Percentiles rank a stretch among this genome's conserved stretches.
These are phyloP conservation scores for Syrphus vitripennis DNA, from an alignment of 2,888 invertebrate genomes.

Conservation along the genomic window DNA sequence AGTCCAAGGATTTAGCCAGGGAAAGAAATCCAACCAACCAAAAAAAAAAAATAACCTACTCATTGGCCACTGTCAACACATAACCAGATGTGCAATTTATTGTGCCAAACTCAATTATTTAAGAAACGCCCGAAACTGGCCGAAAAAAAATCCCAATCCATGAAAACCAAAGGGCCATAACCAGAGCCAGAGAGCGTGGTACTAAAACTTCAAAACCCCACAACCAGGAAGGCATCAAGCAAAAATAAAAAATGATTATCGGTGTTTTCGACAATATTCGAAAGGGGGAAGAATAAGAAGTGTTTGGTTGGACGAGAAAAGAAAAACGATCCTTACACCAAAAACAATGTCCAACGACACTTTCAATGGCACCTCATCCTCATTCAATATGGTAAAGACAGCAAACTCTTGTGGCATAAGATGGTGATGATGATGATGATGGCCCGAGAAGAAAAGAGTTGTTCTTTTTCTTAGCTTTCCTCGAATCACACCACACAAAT, in stretches of 20 bases:
- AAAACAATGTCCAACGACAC: slow-evolving; percentile 73
- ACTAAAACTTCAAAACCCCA: not conserved
- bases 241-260: slow-evolving; percentile 68
- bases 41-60: slow-evolving; percentile 57
- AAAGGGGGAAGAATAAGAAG: slow-evolving; percentile 12
- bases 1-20: slow-evolving; percentile 42
- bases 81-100: slow-evolving; percentile 81
- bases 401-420: slow-evolving; percentile 12
- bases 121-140: slow-evolving; percentile 71
- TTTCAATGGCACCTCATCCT: slow-evolving; percentile 71
- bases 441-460: slow-evolving; percentile 33
- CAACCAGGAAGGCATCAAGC: slow-evolving; percentile 66
- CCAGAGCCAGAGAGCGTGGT: not conserved
- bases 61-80: slow-evolving; percentile 74
- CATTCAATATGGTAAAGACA: slow-evolving; percentile 58
- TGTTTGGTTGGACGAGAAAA: slow-evolving; percentile 50
- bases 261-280: slow-evolving; percentile 31
- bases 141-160: slow-evolving; percentile 25
- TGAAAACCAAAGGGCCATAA: slow-evolving; percentile 41
- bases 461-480: slow-evolving; percentile 42
- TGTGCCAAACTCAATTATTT: slow-evolving; percentile 81
- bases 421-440: slow-evolving; percentile 52
- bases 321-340: slow-evolving; percentile 71
- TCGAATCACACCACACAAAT: slow-evolving; percentile 39
- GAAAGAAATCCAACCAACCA: slow-evolving; percentile 37